Base-by-base conservation (phyloP, 2,113 vertebrate genomes). In the Seriola quinqueradiata region DNA sequence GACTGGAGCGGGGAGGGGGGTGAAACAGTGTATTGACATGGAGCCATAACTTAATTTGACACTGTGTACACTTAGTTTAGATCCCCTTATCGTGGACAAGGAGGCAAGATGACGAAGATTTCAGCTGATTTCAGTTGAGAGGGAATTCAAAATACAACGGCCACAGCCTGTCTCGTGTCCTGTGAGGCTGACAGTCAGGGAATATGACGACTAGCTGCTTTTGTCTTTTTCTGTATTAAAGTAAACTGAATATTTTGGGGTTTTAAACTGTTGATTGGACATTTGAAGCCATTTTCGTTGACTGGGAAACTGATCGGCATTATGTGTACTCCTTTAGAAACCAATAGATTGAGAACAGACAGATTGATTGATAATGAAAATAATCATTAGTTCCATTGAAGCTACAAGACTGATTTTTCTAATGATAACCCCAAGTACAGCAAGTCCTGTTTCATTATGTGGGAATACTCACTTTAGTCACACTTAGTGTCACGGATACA, bases 31-130 rank as follows among this genome's bases (percentile, higher is more conserved):
- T 81, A n/a, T 54, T 73, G 81, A 75, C 83, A 40, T 61, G 77
- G 70, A 75, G 44, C 64, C 38, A 9, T 92, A 91, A 93, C 85
- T 93, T 42, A 81, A 86, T 93, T 89, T 88, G 81, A 65, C 38
- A 44, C 70, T 9, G 79, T 81, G 77, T 87, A 77, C 70, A 55
- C 63, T 75, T 28, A 59, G 69, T 83, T 90, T 81, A 79, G 82
- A 86, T 66, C 7, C 65, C 23, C 36, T 74, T 28, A 52, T 25
- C 71, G 69, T 75, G 73, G 71, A 74, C 50, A 32, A 60, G 65
- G 28, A 69, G 60, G 46, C 61, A 44, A 64, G 40, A 83, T 46
- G 70, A 36, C 40, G 25, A 6, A 60, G 70, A 57, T 60, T 44
- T 67, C 4, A 76, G 64, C 34, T n/a, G 58, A 42, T 42, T 42